Evolutionary conservation across 2,888 invertebrate genomes (phyloP), one percentile per base, ranked within the genome.

Genomic region (Blera fallax): DNA sequence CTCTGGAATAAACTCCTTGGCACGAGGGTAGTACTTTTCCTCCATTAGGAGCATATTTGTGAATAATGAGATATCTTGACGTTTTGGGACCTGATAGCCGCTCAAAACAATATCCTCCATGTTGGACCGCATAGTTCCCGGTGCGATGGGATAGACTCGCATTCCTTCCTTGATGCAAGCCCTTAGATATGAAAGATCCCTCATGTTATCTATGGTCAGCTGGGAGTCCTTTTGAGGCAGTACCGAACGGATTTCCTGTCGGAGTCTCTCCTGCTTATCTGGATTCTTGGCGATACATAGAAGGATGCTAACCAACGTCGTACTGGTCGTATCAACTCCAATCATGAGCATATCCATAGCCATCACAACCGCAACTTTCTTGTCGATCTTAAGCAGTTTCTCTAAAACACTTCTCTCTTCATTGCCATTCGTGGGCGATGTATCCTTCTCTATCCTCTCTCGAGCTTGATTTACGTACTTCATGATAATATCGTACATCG

Each of bases 151-250:
- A 87, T 93, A 92, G 8, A 95, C 73, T 88, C 96, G 93, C 73
- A 95, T 90, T 0, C 94, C 93, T 90, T 96, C 96, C 89, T 95
- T 96, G 37, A 96, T 93, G 88, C 95, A 95, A 0, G 95, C 95
- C 87, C 93, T 94, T 7, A 96, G 89, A 89, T 95, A 96, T 0
- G 93, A 92, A 76, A 93, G 91, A 60, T 92, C 89, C 16, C 91
- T 90, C 34, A 93, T 88, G 87, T 92, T 89, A 5, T 91, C 89
- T 1, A 91, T 88, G 0, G 92, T 93, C 14, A 93, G 87, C 32
- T 89, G 88, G 1, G 91, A 89, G 45, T 90, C 87, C 56, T 90
- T 91, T 1, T 89, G 79, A 0, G 92, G 91, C 32, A 94, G 87
- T 11, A 92, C 90, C 0, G 89, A 89, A 0, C 90, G 87, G 3